A percentile compares a stretch with the other conserved stretches of the same genome.
phyloP scores from a whole-genome alignment of 2,888 invertebrate species.

The Sarcophaga rosellei region DNA sequence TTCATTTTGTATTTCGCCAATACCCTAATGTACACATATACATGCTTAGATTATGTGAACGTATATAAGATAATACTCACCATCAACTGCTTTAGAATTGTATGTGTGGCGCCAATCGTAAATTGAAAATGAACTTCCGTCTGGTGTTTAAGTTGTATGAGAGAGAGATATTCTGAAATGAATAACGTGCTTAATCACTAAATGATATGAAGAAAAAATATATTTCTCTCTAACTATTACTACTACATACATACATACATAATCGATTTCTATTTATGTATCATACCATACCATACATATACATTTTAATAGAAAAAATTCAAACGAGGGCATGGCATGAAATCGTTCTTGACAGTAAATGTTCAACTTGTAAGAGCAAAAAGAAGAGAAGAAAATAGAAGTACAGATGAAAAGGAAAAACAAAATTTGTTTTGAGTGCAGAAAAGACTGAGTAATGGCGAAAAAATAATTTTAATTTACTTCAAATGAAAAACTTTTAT shows the following conservation, averaged over 20 bases:
- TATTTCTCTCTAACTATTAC: background rate
- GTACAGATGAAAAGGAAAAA: background rate
- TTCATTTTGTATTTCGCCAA: background rate
- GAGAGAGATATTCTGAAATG: conserved; percentile 64
- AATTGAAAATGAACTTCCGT: conserved; percentile 67
- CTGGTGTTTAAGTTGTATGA: conserved; percentile 57
- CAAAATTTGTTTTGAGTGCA: background rate
- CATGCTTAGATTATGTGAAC: background rate
- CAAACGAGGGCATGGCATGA: background rate
- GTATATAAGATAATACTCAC: background rate
- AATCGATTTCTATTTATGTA: too few species aligned
- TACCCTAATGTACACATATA: background rate
- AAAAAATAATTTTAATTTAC: conserved; percentile 57
- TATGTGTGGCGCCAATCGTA: conserved; percentile 63
- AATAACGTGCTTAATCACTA: conserved; percentile 69
- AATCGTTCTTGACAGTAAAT: conserved; percentile 49
- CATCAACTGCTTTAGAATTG: conserved; percentile 30
- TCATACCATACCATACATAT: background rate
- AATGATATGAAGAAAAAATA: conserved; percentile 58
- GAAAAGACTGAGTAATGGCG: background rate
- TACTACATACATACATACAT: too few species aligned
- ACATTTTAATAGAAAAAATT: background rate
- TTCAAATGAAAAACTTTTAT: conserved; percentile 44
- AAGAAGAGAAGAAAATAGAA: background rate
- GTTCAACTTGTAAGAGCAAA: conserved; percentile 38